Evolutionary conservation across 64 coral and sea anemone genomes (phyloP), one percentile per base, ranked within the genome.

Genomic region (Montipora cactus): DNA sequence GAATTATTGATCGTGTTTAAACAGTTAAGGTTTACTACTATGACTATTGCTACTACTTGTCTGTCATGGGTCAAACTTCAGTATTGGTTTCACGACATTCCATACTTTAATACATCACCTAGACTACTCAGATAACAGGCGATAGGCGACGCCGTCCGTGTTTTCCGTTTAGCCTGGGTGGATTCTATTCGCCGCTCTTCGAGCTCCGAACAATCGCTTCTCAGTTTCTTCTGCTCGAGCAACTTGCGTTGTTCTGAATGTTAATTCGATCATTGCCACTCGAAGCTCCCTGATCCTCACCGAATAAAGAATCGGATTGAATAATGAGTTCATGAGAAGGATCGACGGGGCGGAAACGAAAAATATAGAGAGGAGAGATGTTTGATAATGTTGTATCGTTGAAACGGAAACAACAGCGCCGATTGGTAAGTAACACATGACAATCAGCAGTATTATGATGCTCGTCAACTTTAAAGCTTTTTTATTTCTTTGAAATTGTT

Each of bases 291-390:
- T 44, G 2, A 76, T 76, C 23, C 74, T 76, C 1, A 76, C 10
- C 11, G 74, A 9, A 25, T 76, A 76, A 76, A 76, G 45, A 76
- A 76, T 16, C 14, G 74, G 74, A 47, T 76, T 76, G 13, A 76
- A 25, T 15, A 47, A 76, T 2, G 74, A 76, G 74, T 76, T 76
- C 10, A 76, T 28, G 1, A 76, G 14, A 9, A 44, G 11, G 4
- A 46, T 14, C 11, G 28, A 76, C 0, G 23, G 2, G 5, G 70
- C n/a, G 9, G 19, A 22, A 23, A 1, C 7, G 4, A 3, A 0
- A 74, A 74, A 21, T 12, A 74, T 47, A 5, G 53, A 57, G 7
- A 9, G 2, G 4, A 8, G 1, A 37, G 44, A 22, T 3, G 8
- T 12, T 7, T 47, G 23, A 47, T 7, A 3, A 47, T 4, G 4